Base-by-base conservation (phyloP, 2,113 vertebrate species). In the Rhea americana region DNA sequence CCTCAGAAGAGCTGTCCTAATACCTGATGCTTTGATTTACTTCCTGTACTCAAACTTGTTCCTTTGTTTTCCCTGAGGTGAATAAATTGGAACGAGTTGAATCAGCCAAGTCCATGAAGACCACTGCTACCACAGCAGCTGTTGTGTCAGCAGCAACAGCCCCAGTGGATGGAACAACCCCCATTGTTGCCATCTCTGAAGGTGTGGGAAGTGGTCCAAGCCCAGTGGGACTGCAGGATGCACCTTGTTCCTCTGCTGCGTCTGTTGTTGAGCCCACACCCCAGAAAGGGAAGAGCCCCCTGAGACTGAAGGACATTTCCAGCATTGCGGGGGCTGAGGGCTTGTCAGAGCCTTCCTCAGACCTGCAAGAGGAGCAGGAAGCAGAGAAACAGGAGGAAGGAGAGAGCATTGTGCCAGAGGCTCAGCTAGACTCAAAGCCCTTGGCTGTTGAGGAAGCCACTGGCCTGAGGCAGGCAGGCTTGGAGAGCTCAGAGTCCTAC, bases 21-120 rank as follows among this genome's bases (percentile, higher is more conserved):
- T 92, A 17, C 48, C 32, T 79, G 58, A n/a, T 82, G 50, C 39
- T 91, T 70, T 79, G 62, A 62, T 35, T 55, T 85, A 35, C 11
- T 71, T 90, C 30, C 15, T 3, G 0, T 48, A 32, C 78, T 94
- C 43, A 70, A 14, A 51, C 53, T 30, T 41, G 30, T 79, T 90
- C 3, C 30, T 89, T 71, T 90, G 9, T 37, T 74, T 58, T 24
- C 26, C 59, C 90, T 41, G 59, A 98, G 98, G 96, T 98, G 89
- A 96, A 89, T 79, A 98, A 96, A 93, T 89, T 13, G 0, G 90
- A 97, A 37, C 28, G 3, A 72, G 48, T 41, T 1, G 80, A 94
- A 55, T 45, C 81, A 91, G 74, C 9, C 1, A 47, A 71, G 35
- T 13, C 66, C 10, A 24, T 30, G 13, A 71, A 74, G 51, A 59